Percentiles rank a stretch among this genome's conserved stretches.
Evolutionary conservation across 2,113 vertebrate genomes (phyloP).

Genomic region (Proteles cristata): DNA sequence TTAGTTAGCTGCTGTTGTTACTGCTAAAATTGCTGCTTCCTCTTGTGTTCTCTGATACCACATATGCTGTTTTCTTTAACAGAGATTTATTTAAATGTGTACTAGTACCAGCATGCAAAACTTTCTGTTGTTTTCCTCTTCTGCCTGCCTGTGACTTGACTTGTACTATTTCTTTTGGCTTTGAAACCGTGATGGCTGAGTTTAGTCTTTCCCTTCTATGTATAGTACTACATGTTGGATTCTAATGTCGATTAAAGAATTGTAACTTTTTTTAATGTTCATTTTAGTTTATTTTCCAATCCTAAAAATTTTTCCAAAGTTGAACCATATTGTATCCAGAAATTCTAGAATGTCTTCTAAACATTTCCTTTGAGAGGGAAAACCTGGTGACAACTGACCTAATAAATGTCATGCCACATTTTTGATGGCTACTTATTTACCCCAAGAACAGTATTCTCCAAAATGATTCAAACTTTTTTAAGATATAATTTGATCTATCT

Average conservation of each 20-base stretch:
- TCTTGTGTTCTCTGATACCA: background rate
- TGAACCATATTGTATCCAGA: background rate
- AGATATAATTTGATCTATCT: background rate
- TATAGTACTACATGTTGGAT: background rate
- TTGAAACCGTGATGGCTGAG: background rate
- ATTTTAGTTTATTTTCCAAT: constrained; percentile 37
- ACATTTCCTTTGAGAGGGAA: background rate
- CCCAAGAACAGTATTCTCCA: background rate
- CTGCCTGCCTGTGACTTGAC: background rate
- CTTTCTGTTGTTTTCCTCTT: background rate
- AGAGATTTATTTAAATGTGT: background rate
- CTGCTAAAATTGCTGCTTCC: background rate
- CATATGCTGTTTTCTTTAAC: background rate
- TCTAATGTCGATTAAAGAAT: background rate
- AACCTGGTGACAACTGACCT: background rate
- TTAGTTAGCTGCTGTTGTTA: background rate
- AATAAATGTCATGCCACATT: background rate
- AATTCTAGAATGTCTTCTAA: background rate
- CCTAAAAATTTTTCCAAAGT: constrained; percentile 27
- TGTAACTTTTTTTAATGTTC: background rate
- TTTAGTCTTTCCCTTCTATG: background rate
- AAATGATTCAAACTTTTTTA: background rate
- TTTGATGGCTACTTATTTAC: background rate
- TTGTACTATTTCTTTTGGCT: background rate
- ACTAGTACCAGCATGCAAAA: background rate